Evolutionary conservation across 2,113 vertebrate species (phyloP), one percentile per base, ranked within the genome.

Genomic region (Rhinopomastus cyanomelas): DNA sequence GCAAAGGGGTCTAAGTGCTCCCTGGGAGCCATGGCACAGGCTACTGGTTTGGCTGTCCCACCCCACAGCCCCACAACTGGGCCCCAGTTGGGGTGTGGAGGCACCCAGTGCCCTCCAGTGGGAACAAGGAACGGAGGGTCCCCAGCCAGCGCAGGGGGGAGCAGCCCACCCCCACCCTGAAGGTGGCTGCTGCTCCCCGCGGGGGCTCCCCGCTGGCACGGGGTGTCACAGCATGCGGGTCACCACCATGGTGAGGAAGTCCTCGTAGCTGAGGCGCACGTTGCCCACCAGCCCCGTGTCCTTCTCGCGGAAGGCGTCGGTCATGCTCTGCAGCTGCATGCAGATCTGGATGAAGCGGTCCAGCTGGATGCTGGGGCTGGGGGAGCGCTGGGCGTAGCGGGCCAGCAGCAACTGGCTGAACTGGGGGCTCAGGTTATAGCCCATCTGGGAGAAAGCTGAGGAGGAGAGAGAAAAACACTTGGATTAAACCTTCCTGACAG

Each of bases 281-380:
- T 66, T 98, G 51, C 99, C 99, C 7, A 93, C 92, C 95, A 98
- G 97, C 36, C 67, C 92, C 0, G 98, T 97, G 96, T 99, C 99
- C 92, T 98, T 98, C 97, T 99, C 98, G 5, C 98, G 97, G 96
- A 99, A 99, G 81, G 97, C 98, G 25, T 99, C 98, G 0, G 99
- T 99, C 87, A 97, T 97, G 97, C 96, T 97, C 96, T 99, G 99
- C 19, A 99, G 98, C 96, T 99, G 98, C 26, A 98, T 98, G 96
- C 99, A 99, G 94, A 99, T 98, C 79, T 99, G 99, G 91, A 99
- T 99, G 97, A 99, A 99, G 89, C 98, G 95, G 96, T 99, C 99
- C 26, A 99, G 97, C 61, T 99, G 99, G 94, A 99, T 97, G 53
- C 94, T 81, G n/a, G 98, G 96, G 3, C 22, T 97, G 68, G 95